Conservation (phyloP, 2,888 invertebrate genomes). For the Busseola fusca region DNA sequence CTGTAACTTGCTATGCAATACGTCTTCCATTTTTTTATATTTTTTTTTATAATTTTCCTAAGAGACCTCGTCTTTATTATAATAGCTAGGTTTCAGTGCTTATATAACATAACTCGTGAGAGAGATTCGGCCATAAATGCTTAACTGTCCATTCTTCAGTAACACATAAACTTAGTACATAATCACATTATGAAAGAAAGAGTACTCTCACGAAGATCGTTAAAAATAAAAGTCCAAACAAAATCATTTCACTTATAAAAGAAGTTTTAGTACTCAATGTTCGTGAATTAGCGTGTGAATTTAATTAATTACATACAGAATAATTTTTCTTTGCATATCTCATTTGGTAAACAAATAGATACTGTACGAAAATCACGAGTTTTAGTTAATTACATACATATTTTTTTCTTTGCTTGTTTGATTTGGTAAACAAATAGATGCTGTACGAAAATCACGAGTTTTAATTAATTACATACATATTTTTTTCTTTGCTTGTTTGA, state of each 20-base stretch:
- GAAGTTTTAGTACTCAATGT: slow-evolving; percentile 1
- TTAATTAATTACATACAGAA: slow-evolving; percentile 5
- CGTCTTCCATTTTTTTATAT: background rate
- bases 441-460: background rate
- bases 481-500: no score
- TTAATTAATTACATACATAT: no score
- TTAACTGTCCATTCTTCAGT: slow-evolving; percentile 33
- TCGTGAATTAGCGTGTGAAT: slow-evolving; percentile 9
- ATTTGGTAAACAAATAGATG: slow-evolving; percentile 12
- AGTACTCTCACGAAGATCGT: slow-evolving; percentile 49
- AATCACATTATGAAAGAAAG: slow-evolving; percentile 22
- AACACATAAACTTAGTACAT: slow-evolving; percentile 25
- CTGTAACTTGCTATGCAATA: background rate
- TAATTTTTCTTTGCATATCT: background rate
- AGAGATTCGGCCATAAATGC: slow-evolving; percentile 13
- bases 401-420: background rate
- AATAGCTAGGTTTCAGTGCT: slow-evolving; percentile 11
- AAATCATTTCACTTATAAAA: slow-evolving; percentile 19
- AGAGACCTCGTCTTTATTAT: background rate
- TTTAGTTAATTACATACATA: no score
- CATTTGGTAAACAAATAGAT: slow-evolving; percentile 12
- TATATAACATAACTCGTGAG: slow-evolving; percentile 28
- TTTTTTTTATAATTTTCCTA: background rate
- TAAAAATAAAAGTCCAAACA: slow-evolving; percentile 47
- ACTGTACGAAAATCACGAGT: background rate